Evolutionary conservation across 1,140 invertebrate species (phyloP), one percentile per base, ranked within the genome.

Genomic region (Phymorhynchus buccinoides): DNA sequence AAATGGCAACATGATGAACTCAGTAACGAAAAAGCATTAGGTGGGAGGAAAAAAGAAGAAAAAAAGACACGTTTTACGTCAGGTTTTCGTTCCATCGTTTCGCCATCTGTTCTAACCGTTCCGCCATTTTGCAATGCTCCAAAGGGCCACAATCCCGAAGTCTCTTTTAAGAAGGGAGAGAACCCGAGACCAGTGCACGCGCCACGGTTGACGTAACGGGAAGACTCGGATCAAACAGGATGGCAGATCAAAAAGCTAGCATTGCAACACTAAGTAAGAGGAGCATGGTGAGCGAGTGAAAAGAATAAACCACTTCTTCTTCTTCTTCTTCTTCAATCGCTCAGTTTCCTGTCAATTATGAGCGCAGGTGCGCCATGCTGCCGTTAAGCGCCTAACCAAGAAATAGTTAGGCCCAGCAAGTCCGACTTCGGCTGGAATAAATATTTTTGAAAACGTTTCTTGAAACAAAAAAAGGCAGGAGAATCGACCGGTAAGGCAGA

Each of bases 151-250:
- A 62, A 62, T 62, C 56, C 56, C 12, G 56, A 62, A 62, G 22
- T 27, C 56, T 6, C 56, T 62, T 6, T 27, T n/a, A 62, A 62
- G 48, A 52, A 27, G 56, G 56, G 56, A 62, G 22, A 14, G 56
- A 62, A 62, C n/a, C n/a, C 56, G 56, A 62, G 56, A 62, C 56
- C 22, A 62, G 56, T 62, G 56, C 56, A 62, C 56, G 56, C 12
- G 56, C 56, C 56, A 62, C 56, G 56, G 14, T 62, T 62, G 56
- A 62, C 18, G 56, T n/a, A n/a, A n/a, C 12, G 48, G 56, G 56
- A 62, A 62, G 56, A 62, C 56, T 27, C 56, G 56, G 56, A 62
- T 62, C 56, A 62, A 62, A 62, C 22, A 62, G 56, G 56, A 62
- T 62, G 56, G 18, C 56, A 62, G 56, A 62, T 62, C 56, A 62